Base-by-base conservation (phyloP, 2,888 invertebrate genomes). In the Punctoribates punctum region DNA sequence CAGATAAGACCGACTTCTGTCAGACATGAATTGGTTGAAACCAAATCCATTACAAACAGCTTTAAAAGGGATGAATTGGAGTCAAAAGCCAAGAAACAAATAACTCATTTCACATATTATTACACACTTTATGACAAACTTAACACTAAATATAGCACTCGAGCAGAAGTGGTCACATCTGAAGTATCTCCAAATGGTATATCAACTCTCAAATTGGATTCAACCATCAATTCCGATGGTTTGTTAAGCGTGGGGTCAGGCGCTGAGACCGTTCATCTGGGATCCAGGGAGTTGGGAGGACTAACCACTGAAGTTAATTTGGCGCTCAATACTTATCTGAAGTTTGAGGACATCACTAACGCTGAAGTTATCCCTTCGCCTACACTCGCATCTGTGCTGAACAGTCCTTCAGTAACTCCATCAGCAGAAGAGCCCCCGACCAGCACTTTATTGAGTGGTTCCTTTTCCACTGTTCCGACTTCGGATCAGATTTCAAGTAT, bases 251-350 rank as follows among this genome's bases (percentile, higher is more conserved):
- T 80, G 11, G 74, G 75, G 9, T 75, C 79, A 0, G 78, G 76
- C 5, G 77, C 78, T 25, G 78, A 75, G 57, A 80, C 78, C 6
- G 77, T 79, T n/a, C 73, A 79, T 54, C 65, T 80, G 23, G 80
- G 80, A 17, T 78, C 78, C 3, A 42, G 80, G 34, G 77, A 77
- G n/a, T 51, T 78, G 11, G 79, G 77, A 73, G 79, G 80, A 27
- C 75, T 79, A n/a, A 79, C 79, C 2, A 81, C 81, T 17, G 79
- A 79, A 74, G 80, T 81, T 11, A 81, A 81, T 75, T 60, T 81
- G 11, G 79, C 78, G 11, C 73, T 81, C 20, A 78, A 78, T 67
- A 80, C 80, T 5, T 73, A 78, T 11, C 67, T 80, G 15, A 77
- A 77, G 51, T 77, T 81, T 11, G 79, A 80, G 60, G 77, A 78